Conservation (phyloP, 2,113 vertebrate species). For the Petroica traversi region DNA sequence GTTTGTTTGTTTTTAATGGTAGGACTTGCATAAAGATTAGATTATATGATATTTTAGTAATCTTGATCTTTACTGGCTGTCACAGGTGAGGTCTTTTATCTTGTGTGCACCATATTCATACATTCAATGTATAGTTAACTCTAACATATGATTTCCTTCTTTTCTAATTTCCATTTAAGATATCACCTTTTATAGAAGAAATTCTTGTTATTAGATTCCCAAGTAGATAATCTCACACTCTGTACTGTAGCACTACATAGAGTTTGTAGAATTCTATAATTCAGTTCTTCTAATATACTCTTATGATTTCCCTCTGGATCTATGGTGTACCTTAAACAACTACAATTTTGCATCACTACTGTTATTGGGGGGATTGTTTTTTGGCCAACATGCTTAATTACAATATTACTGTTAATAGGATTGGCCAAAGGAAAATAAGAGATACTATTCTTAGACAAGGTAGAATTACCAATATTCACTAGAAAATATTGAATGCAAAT, state of each 20-base stretch:
- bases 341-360: not conserved
- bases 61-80: not conserved
- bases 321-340: not conserved
- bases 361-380: not conserved
- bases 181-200: not conserved
- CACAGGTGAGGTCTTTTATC: not conserved
- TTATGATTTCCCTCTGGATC: not conserved
- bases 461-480: not conserved
- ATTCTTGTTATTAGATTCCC: not conserved
- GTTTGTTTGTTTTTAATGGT: not conserved
- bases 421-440: not conserved
- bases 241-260: not conserved
- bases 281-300: not conserved
- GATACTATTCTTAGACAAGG: not conserved
- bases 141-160: not conserved
- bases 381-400: not conserved
- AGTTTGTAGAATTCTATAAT: not conserved
- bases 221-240: not conserved
- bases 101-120: not conserved
- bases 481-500: not conserved
- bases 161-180: not conserved
- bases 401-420: not conserved
- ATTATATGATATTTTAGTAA: not conserved
- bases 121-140: not conserved
- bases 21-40: not conserved